A percentile compares a stretch with the other conserved stretches of the same genome.
Evolutionary conservation across 2,797 vertebrate species (phyloP).

Genomic region (Brotula barbata): DNA sequence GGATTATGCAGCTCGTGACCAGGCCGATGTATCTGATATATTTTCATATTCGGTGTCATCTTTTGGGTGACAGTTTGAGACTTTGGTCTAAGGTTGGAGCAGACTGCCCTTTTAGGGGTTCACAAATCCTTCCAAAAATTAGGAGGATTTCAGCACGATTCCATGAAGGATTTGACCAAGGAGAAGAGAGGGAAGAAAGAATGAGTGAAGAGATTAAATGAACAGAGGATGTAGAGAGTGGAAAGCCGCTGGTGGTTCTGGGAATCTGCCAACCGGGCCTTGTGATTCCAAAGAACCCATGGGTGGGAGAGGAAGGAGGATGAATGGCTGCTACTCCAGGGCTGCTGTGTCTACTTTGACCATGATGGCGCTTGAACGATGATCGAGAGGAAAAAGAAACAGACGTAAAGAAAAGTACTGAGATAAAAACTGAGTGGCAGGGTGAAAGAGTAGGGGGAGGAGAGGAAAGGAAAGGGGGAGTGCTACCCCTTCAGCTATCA

Average conservation of each 20-base stretch:
- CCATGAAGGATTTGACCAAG: constrained; percentile 4
- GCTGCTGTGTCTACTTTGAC: constrained; percentile 11
- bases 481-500: constrained; percentile 53
- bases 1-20: neutral
- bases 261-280: constrained; percentile 45
- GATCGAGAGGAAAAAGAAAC: constrained; percentile 26
- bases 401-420: constrained; percentile 29
- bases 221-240: constrained; percentile 21
- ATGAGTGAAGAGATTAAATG: constrained; percentile 25
- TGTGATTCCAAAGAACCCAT: constrained; percentile 54
- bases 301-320: constrained; percentile 47
- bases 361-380: constrained; percentile 24
- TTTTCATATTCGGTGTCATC: neutral
- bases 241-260: constrained; percentile 33
- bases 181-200: constrained; percentile 7
- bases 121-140: neutral
- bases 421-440: constrained; percentile 44
- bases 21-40: neutral
- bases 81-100: neutral
- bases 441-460: constrained; percentile 42
- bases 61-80: neutral
- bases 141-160: constrained; percentile 1
- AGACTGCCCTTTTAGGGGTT: neutral
- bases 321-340: constrained; percentile 43
- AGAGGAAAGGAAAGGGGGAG: constrained; percentile 25